Percentiles rank a stretch among this genome's conserved stretches.
Conservation (phyloP, 2,888 invertebrate species). For the Aphodius sticticus region DNA sequence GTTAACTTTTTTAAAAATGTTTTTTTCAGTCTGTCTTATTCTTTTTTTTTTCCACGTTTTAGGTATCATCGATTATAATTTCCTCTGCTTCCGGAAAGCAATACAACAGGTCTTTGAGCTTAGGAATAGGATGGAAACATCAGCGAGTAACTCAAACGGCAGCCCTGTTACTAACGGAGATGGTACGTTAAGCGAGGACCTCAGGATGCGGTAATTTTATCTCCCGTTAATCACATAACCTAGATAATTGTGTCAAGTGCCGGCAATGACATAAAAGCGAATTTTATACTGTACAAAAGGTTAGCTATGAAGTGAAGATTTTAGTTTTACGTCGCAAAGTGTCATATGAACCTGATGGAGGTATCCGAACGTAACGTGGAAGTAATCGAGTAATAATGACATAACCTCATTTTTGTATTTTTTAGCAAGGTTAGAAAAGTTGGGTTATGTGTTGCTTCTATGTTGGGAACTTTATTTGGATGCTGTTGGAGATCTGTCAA, state of each 20-base stretch:
- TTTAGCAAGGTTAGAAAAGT: no score
- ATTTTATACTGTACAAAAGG: background rate
- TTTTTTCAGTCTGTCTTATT: no score
- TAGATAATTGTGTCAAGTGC: background rate
- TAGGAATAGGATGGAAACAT: constrained; percentile 68
- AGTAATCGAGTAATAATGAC: background rate
- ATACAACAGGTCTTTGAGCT: constrained; percentile 96
- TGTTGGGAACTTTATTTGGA: no score
- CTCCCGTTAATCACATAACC: background rate
- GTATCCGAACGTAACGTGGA: background rate
- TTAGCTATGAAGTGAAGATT: background rate
- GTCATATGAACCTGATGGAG: background rate
- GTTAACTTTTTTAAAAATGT: no score
- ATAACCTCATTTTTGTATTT: background rate
- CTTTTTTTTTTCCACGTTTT: constrained; percentile 52
- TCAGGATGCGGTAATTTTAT: background rate
- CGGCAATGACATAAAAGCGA: background rate
- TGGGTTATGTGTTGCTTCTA: no score
- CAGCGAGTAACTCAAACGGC: constrained; percentile 54
- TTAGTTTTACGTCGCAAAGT: background rate
- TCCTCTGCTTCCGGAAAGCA: constrained; percentile 94
- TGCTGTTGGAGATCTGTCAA: background rate
- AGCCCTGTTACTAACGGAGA: constrained; percentile 59
- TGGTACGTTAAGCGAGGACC: constrained; percentile 50
- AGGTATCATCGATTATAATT: constrained; percentile 99